These are phyloP conservation scores for Pyrgilauda ruficollis DNA, from an alignment of 2,113 vertebrate species.

Conservation along the genomic window DNA sequence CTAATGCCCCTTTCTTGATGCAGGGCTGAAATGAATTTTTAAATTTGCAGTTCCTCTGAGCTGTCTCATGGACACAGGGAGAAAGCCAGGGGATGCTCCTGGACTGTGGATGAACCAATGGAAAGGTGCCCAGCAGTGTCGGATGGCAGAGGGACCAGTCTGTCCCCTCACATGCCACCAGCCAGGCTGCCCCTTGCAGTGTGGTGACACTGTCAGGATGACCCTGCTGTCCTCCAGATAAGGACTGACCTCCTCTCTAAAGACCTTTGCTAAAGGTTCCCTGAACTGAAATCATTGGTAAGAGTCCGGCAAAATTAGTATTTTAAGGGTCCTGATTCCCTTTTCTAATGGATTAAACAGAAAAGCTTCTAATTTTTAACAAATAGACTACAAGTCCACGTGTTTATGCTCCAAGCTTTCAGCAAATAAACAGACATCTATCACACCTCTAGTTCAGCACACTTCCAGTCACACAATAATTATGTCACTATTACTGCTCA, in stretches of 20 bases:
- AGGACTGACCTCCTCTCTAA: not conserved
- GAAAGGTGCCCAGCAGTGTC: accelerated
- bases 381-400: not conserved
- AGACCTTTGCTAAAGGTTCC: not conserved
- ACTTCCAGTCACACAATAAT: not conserved
- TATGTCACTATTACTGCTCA: not conserved
- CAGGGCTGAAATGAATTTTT: not conserved
- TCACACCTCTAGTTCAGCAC: not conserved
- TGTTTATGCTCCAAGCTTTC: not conserved
- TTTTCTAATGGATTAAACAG: not conserved
- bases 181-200: not conserved
- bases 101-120: accelerated
- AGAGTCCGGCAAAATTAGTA: not conserved
- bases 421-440: not conserved
- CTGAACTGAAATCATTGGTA: not conserved
- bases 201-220: not conserved
- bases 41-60: not conserved
- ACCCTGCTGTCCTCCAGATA: not conserved
- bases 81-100: not conserved
- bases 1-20: not conserved
- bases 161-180: not conserved
- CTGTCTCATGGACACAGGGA: accelerated
- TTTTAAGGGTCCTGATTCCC: not conserved
- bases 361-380: not conserved
- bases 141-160: accelerated